These are phyloP conservation scores for Mellilla xanthometata DNA, from an alignment of 2,888 invertebrate genomes.

Conservation along the genomic window DNA sequence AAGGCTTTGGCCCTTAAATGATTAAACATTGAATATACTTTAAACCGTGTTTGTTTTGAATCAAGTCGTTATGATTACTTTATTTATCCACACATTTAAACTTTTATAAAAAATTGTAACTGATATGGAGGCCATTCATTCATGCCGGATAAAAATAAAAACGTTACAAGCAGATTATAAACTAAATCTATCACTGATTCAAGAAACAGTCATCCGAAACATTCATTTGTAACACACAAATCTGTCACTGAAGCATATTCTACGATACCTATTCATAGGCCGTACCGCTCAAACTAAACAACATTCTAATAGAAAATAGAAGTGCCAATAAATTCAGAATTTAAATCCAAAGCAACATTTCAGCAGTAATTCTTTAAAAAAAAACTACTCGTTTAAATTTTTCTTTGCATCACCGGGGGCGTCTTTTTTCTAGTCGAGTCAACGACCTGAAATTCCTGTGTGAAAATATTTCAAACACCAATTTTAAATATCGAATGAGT, in stretches of 20 bases:
- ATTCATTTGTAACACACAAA: constrained; percentile 73
- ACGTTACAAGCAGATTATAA: constrained; percentile 38
- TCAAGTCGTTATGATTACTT: neutral
- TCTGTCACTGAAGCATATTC: constrained; percentile 64
- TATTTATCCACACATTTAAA: neutral
- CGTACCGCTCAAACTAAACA: constrained; percentile 37
- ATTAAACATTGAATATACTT: too few species aligned
- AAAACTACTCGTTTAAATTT: constrained; percentile 32
- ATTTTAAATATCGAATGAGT: constrained; percentile 50
- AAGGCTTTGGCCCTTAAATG: too few species aligned
- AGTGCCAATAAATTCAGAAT: constrained; percentile 67
- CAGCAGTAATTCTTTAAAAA: constrained; percentile 32
- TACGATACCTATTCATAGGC: constrained; percentile 69
- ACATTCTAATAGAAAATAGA: constrained; percentile 70
- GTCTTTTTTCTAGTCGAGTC: constrained; percentile 54
- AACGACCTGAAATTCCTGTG: constrained; percentile 63
- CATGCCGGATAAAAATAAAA: constrained; percentile 23
- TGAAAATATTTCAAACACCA: constrained; percentile 53
- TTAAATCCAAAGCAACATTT: constrained; percentile 56
- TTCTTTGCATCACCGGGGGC: constrained; percentile 67
- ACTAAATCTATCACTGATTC: constrained; percentile 49
- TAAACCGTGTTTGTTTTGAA: neutral
- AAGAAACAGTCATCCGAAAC: constrained; percentile 53
- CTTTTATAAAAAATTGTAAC: constrained; percentile 1
- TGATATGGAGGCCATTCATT: constrained; percentile 8